These are phyloP conservation scores for Sigmodon hispidus DNA, from an alignment of 2,113 vertebrate species.

Conservation along the genomic window DNA sequence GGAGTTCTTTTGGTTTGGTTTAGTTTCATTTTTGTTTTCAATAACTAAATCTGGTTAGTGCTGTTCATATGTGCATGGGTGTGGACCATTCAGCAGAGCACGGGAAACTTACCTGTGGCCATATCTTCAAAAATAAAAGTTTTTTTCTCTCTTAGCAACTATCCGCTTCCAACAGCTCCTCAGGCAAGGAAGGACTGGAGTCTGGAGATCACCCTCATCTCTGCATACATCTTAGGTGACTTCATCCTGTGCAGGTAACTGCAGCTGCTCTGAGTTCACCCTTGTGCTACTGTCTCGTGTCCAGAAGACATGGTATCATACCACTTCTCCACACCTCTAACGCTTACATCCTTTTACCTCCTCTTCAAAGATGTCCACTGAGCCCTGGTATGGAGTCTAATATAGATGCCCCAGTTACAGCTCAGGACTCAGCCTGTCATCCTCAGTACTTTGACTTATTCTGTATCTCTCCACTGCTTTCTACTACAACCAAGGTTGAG, in stretches of 20 bases:
- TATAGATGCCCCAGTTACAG: not conserved
- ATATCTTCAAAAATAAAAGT: not conserved
- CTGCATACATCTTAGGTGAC: not conserved
- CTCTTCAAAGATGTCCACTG: not conserved
- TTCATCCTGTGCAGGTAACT: not conserved
- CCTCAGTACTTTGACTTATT: no score
- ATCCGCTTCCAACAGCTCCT: not conserved
- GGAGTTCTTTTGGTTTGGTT: not conserved
- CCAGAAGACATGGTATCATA: not conserved
- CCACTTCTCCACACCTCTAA: not conserved
- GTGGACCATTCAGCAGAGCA: not conserved
- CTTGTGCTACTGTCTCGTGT: no score
- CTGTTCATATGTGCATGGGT: fast-evolving
- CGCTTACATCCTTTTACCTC: not conserved
- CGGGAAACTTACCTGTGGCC: not conserved
- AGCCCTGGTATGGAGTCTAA: no score
- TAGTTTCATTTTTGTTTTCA: not conserved
- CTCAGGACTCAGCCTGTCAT: fast-evolving
- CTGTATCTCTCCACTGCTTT: not conserved
- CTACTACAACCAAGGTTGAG: not conserved
- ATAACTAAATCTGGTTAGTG: not conserved
- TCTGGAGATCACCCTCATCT: no score
- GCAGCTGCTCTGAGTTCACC: not conserved
- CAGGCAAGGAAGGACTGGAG: not conserved
- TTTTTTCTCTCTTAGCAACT: not conserved